Evolutionary conservation across 2,888 invertebrate genomes (phyloP), one percentile per base, ranked within the genome.

Genomic region (Drosophila robusta): DNA sequence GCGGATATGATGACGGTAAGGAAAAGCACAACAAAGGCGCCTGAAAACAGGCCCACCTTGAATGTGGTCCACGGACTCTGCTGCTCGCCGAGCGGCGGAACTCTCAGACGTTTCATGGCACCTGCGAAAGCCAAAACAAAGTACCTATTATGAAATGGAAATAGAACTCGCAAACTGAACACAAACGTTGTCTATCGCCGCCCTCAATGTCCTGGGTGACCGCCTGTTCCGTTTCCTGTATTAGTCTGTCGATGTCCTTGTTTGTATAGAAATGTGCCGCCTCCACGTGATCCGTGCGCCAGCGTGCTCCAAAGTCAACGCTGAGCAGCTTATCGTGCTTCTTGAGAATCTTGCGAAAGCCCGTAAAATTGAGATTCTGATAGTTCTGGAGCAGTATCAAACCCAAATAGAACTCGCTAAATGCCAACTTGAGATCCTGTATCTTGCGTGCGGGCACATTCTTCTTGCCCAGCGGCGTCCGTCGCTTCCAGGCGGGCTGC

Each of bases 401-500:
- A 81, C 96, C 96, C 56, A 97, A 94, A 92, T 97, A 98, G 92
- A 97, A 98, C 93, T 97, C 97, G 86, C 96, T 96, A 92, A 97
- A 98, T 55, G 97, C 97, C 75, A 97, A 93, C 92, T 97, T 97
- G 70, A 98, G 93, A 91, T 97, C 97, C 89, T 96, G 96, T 58
- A 96, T 92, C 90, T 96, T 96, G 45, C 96, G 93, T 0, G 94
- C 93, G 0, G 95, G 94, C 16, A 95, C 92, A 75, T 92, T 92
- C 66, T 92, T 91, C 66, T 92, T 92, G 50, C 91, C 91, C 63
- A 92, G 47, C 12, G 91, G 91, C n/a, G 92, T 91, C 58, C 92
- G 92, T 8, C 90, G 86, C 57, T 90, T 91, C 91, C 92, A 92
- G 0, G 90, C 88, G 2, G 90, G 90, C 60, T 90, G 91, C 64